Conservation (phyloP, 2,888 invertebrate genomes). For the Serrognathus titanus region DNA sequence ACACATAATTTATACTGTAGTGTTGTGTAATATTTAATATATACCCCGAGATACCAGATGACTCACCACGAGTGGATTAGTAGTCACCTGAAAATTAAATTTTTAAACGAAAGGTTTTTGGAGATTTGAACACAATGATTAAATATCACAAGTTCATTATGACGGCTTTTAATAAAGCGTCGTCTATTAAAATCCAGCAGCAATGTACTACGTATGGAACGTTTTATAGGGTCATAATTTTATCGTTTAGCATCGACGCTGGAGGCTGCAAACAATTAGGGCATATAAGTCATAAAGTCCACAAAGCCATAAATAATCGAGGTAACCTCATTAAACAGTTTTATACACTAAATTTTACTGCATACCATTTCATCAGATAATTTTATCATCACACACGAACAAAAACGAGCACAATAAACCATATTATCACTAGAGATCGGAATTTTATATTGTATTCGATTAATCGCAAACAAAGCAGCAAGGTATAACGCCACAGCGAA, state of each 20-base stretch:
- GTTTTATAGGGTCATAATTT: neutral
- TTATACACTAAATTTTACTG: slow-evolving; percentile 1
- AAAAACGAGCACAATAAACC: no score
- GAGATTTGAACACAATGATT: no score
- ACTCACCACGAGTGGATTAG: no score
- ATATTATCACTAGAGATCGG: no score
- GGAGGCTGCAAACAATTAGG: slow-evolving; percentile 8
- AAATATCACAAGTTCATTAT: no score
- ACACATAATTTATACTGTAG: neutral
- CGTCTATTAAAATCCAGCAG: no score
- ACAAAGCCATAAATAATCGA: slow-evolving; percentile 2
- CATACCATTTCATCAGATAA: neutral
- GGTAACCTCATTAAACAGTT: slow-evolving; percentile 1
- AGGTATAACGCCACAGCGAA: no score
- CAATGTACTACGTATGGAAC: neutral
- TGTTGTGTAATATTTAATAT: neutral
- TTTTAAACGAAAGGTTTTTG: no score
- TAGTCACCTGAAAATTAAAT: no score
- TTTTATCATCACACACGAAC: neutral
- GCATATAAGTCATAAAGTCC: slow-evolving; percentile 9
- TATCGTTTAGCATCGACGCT: neutral
- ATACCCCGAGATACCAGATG: neutral
- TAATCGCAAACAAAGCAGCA: no score
- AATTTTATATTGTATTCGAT: no score
- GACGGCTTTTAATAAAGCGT: no score